Conservation (phyloP, 1,140 invertebrate species). For the Armadillidium nasatum region DNA sequence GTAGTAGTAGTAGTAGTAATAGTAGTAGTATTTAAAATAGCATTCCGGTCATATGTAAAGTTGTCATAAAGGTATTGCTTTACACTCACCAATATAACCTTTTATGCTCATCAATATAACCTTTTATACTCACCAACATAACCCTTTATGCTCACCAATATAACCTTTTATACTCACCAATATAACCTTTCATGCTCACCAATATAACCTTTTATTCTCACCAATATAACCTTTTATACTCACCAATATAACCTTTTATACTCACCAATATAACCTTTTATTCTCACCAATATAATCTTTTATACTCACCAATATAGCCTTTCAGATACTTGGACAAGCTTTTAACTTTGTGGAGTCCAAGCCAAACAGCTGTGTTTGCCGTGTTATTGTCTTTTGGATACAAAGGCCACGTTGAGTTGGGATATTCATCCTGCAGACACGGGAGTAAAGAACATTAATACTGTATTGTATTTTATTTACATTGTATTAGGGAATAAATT, state of each 20-base stretch:
- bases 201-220: slow-evolving; percentile 81
- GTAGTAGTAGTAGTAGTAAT: too few species aligned
- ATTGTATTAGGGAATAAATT: too few species aligned
- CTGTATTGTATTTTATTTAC: too few species aligned
- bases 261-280: slow-evolving; percentile 69
- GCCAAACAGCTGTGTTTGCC: slow-evolving; percentile 78
- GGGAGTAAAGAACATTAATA: too few species aligned
- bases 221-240: slow-evolving; percentile 33
- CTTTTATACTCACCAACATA: too few species aligned
- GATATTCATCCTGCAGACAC: neutral
- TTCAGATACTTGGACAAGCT: slow-evolving; percentile 66
- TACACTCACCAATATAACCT: neutral
- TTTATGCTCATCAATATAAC: slow-evolving; percentile 65
- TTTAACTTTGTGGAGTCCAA: slow-evolving; percentile 74
- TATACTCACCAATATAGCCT: slow-evolving; percentile 66
- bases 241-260: slow-evolving; percentile 70
- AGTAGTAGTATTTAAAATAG: too few species aligned
- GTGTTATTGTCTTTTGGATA: slow-evolving; percentile 48
- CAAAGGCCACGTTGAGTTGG: neutral
- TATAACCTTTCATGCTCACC: slow-evolving; percentile 49
- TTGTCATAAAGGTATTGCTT: too few species aligned
- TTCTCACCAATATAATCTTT: neutral
- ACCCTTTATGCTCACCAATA: slow-evolving; percentile 57
- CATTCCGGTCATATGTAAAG: too few species aligned
- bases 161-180: too few species aligned